Conservation (phyloP, 2,888 invertebrate species). For the Elaeidobius kamerunicus region DNA sequence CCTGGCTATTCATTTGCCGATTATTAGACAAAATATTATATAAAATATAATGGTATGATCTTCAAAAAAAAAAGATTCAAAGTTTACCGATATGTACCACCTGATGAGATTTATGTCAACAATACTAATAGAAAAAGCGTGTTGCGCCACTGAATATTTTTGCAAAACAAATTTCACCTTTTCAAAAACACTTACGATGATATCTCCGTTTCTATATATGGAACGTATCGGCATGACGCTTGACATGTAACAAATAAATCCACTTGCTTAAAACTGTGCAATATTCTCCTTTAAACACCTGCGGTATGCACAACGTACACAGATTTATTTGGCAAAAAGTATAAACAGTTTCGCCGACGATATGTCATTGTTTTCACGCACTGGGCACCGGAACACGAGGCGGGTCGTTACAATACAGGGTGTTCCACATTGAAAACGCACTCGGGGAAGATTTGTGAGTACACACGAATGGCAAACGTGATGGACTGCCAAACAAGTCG, state of each 20-base stretch:
- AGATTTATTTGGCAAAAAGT: neutral
- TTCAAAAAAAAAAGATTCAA: too few species aligned
- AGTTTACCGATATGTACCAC: too few species aligned
- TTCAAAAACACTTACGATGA: conserved; percentile 26
- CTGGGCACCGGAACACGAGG: conserved; percentile 5
- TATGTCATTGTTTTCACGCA: conserved; percentile 16
- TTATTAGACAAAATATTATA: too few species aligned
- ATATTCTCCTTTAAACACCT: neutral
- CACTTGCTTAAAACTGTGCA: neutral
- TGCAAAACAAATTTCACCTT: too few species aligned
- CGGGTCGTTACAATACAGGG: conserved; percentile 11
- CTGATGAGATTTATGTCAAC: too few species aligned
- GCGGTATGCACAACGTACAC: neutral
- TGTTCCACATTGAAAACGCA: neutral
- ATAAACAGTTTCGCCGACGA: conserved; percentile 12
- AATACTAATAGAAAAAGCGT: too few species aligned
- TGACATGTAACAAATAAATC: too few species aligned
- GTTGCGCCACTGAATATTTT: too few species aligned
- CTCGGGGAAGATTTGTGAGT: neutral
- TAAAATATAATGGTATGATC: too few species aligned
- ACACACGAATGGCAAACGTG: conserved; percentile 23
- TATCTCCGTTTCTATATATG: conserved; percentile 29
- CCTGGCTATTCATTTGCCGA: too few species aligned
- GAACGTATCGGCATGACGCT: conserved; percentile 22
- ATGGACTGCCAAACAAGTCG: conserved; percentile 30